A percentile compares a stretch with the other conserved stretches of the same genome.
phyloP scores from a whole-genome alignment of 1,140 invertebrate species.

The Trichoplusia ni region DNA sequence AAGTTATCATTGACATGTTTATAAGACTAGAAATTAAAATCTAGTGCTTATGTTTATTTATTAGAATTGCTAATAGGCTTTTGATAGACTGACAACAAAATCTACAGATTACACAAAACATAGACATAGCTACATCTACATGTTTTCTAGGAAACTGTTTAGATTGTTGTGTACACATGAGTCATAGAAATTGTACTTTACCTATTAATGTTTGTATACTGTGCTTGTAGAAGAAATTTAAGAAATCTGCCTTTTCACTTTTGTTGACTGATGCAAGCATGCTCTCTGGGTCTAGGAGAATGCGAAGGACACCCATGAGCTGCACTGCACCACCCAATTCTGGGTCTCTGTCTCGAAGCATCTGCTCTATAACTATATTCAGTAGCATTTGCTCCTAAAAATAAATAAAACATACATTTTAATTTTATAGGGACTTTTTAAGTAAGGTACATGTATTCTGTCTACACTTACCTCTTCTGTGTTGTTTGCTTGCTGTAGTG shows the following conservation, averaged over 20 bases:
- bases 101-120: background rate
- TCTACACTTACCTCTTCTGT: constrained; percentile 90
- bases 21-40: background rate
- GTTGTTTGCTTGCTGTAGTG: constrained; percentile 94
- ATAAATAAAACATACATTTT: constrained; percentile 18
- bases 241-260: constrained; percentile 98
- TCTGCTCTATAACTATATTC: constrained; percentile 99
- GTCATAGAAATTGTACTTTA: constrained; percentile 70
- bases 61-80: constrained; percentile 8
- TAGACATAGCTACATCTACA: background rate
- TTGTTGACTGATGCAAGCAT: constrained; percentile 97
- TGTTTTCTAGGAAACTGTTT: constrained; percentile 3
- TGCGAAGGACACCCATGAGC: constrained; percentile 95
- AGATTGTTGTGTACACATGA: background rate
- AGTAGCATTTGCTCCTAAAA: constrained; percentile 95
- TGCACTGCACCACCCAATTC: constrained; percentile 98
- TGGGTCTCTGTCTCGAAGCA: constrained; percentile 92
- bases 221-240: constrained; percentile 99
- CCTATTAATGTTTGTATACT: constrained; percentile 97
- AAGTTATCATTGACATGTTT: constrained; percentile 14
- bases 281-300: constrained; percentile 98
- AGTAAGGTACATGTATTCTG: background rate
- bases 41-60: background rate
- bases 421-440: background rate
- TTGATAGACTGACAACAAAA: background rate